Conservation (phyloP, 2,113 vertebrate species). For the Donacobius atricapilla region DNA sequence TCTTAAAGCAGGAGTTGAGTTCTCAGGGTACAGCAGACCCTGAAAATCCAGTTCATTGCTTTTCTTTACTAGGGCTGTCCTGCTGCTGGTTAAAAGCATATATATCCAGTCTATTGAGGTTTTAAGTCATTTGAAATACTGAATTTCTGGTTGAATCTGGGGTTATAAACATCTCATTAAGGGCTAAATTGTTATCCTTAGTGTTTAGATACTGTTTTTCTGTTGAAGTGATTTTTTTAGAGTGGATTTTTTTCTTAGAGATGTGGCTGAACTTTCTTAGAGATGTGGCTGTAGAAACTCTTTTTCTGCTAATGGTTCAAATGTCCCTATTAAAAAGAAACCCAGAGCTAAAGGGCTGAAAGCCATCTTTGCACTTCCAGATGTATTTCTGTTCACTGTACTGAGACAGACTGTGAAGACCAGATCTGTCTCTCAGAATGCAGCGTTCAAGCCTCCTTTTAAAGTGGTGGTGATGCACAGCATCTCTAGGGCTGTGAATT, state of each 20-base stretch:
- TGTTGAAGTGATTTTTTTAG: background rate
- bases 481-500: background rate
- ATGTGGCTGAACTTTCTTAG: background rate
- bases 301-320: background rate
- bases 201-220: background rate
- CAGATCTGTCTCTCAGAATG: background rate
- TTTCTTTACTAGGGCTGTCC: background rate
- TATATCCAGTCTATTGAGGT: background rate
- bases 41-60: background rate
- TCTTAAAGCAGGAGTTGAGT: background rate
- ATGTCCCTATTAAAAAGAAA: background rate
- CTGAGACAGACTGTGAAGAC: background rate
- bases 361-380: background rate
- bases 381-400: background rate
- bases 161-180: background rate
- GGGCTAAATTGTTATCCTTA: background rate
- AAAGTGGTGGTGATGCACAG: accelerated
- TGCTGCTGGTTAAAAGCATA: background rate
- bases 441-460: background rate
- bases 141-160: background rate
- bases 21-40: background rate
- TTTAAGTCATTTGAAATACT: background rate
- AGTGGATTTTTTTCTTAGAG: background rate
- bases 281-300: background rate
- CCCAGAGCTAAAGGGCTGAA: background rate